Evolutionary conservation across 2,113 vertebrate species (phyloP).

Genomic region (Empidonax traillii): DNA sequence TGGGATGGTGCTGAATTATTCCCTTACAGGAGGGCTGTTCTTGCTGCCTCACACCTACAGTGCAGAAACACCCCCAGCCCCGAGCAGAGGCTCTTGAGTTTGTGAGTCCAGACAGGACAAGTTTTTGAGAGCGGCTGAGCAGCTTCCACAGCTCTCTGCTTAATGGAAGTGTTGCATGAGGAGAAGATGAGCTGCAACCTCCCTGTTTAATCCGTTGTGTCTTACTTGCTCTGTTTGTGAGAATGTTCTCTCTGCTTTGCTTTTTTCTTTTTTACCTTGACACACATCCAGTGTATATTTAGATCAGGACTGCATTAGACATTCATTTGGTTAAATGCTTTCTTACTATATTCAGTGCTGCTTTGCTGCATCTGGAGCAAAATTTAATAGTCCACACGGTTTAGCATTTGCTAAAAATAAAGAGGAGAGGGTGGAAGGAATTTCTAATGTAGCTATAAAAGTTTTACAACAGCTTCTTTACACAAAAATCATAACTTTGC

Average conservation of each 20-base stretch:
- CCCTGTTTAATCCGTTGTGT: neutral
- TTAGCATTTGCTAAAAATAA: conserved; percentile 20
- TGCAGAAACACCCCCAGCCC: neutral
- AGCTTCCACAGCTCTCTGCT: neutral
- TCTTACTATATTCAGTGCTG: neutral
- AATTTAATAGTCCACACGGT: neutral
- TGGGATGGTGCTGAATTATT: neutral
- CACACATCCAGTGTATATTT: neutral
- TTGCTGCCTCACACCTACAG: neutral
- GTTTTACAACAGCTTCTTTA: conserved; percentile 4
- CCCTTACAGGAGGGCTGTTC: neutral
- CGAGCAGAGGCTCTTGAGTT: neutral
- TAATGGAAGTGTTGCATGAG: neutral
- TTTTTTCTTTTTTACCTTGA: neutral
- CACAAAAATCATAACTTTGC: neutral
- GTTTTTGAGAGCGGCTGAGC: neutral
- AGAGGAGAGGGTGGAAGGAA: neutral
- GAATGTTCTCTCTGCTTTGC: neutral
- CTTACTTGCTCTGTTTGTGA: neutral
- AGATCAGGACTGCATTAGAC: neutral
- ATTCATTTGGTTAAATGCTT: neutral
- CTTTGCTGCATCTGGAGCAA: conserved; percentile 12
- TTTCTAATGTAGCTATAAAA: neutral
- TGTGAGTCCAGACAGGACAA: neutral
- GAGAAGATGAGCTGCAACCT: neutral